Base-by-base conservation (phyloP, 92 coral and sea anemone genomes). In the Palythoa grandiflora region DNA sequence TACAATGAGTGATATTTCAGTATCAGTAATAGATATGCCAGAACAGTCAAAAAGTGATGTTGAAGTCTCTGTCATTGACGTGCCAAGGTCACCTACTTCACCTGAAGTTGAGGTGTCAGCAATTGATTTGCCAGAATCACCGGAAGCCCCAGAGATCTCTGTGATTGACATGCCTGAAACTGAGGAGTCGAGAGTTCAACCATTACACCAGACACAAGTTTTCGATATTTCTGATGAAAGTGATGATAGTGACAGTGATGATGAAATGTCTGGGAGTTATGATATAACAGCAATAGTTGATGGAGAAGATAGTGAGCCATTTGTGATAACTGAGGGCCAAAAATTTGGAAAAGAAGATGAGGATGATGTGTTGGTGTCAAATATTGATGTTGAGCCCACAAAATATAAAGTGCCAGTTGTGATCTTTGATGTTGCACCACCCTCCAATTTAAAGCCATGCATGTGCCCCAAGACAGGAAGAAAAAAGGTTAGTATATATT, bases 21-120 rank as follows among this genome's bases (percentile, higher is more conserved):
- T 95, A 51, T 95, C 98, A 59, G 96, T 95, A n/a, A 95, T 95
- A 73, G 98, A 95, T 48, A 77, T 93, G n/a, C 98, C 98, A 6
- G 94, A 88, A 75, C 59, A 84, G 35, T 59, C 89, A 21, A 84
- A 88, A 1, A 84, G 75, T 80, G 94, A 94, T 21, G 88, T 94
- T 14, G 86, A 89, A 55, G 91, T 94, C 6, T 94, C 98, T 16
- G 92, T 94, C 61, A 94, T 94, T 65, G 98, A 94, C 76, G 89
- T 94, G 36, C 98, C 94, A 44, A 89, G 80, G 61, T 86, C 85
- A 53, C 91, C 40, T 16, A 77, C 51, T 68, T 20, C 76, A 13
- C 65, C 36, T 40, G 89, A 90, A 13, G 44, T 90, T 37, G 87
- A 81, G 47, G 59, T 81, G 38, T 81, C 86, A 0, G 86, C 75